phyloP scores from a whole-genome alignment of 2,888 invertebrate genomes.

The Aplocera efformata region DNA sequence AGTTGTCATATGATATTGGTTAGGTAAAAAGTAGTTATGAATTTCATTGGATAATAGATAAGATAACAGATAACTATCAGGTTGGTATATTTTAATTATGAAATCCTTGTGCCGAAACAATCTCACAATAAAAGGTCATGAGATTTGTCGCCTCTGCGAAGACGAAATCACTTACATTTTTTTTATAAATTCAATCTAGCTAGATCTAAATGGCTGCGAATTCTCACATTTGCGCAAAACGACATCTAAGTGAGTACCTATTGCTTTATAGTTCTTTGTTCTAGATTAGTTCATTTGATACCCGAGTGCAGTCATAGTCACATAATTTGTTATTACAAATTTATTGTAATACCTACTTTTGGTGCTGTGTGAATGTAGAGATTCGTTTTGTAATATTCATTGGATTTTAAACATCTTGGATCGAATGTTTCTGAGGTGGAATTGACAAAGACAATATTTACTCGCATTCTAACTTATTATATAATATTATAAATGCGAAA shows the following conservation, averaged over 20 bases:
- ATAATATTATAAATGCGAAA: too few relatives aligned
- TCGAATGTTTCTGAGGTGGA: too few relatives aligned
- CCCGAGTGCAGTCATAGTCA: conserved; percentile 20
- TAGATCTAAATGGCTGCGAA: conserved; percentile 18
- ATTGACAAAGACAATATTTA: too few relatives aligned
- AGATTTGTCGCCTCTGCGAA: conserved; percentile 16
- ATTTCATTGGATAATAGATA: too few relatives aligned
- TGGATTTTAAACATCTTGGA: too few relatives aligned
- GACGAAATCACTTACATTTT: conserved; percentile 20
- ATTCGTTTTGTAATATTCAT: too few relatives aligned
- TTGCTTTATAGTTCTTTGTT: conserved; percentile 26
- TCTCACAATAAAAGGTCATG: conserved; percentile 22
- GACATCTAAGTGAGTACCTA: conserved; percentile 13
- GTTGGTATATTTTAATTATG: neutral
- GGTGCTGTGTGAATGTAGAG: too few relatives aligned
- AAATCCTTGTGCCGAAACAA: conserved; percentile 9
- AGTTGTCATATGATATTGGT: too few relatives aligned
- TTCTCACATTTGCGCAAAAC: conserved; percentile 29
- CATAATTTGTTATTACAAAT: conserved; percentile 23
- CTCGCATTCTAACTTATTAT: too few relatives aligned
- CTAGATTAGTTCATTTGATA: conserved; percentile 24
- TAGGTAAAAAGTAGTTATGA: too few relatives aligned
- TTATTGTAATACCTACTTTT: conserved; percentile 4
- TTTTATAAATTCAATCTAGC: conserved; percentile 19
- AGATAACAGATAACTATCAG: too few relatives aligned